These are phyloP conservation scores for Erythrolamprus reginae DNA, from an alignment of 2,113 vertebrate genomes.

Conservation along the genomic window DNA sequence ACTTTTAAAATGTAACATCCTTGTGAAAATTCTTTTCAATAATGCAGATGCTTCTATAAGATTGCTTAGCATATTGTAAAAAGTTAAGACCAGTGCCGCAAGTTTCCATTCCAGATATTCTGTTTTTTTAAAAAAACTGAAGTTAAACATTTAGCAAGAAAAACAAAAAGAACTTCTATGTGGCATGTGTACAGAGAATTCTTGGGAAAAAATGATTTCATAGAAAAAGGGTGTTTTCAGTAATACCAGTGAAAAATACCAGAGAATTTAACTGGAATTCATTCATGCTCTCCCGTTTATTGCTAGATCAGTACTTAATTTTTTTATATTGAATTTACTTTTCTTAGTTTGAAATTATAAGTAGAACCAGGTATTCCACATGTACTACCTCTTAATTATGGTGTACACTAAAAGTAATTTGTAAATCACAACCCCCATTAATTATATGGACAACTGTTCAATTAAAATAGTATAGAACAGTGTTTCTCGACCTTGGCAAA, in stretches of 20 bases:
- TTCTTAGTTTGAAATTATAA: not conserved
- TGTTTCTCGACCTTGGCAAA: not conserved
- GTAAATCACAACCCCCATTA: not conserved
- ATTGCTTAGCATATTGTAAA: not conserved
- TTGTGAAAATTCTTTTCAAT: not conserved
- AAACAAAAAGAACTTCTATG: not conserved
- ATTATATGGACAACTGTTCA: slow-evolving; percentile 16
- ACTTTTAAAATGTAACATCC: not conserved
- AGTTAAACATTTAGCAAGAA: not conserved
- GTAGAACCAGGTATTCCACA: not conserved
- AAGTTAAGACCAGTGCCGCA: not conserved
- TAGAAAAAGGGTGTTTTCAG: not conserved
- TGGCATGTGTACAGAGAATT: not conserved
- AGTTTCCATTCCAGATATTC: not conserved
- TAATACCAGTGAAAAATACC: not conserved
- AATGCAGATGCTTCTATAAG: not conserved
- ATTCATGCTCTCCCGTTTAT: not conserved
- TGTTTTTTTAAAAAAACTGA: not conserved
- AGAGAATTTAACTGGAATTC: not conserved
- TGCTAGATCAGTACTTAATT: not conserved
- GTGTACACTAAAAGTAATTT: not conserved
- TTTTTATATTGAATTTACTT: not conserved
- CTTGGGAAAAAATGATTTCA: too few relatives aligned
- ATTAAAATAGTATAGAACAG: not conserved
- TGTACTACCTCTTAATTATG: not conserved